Conservation (phyloP, 2,888 invertebrate species). For the Serrognathus titanus region DNA sequence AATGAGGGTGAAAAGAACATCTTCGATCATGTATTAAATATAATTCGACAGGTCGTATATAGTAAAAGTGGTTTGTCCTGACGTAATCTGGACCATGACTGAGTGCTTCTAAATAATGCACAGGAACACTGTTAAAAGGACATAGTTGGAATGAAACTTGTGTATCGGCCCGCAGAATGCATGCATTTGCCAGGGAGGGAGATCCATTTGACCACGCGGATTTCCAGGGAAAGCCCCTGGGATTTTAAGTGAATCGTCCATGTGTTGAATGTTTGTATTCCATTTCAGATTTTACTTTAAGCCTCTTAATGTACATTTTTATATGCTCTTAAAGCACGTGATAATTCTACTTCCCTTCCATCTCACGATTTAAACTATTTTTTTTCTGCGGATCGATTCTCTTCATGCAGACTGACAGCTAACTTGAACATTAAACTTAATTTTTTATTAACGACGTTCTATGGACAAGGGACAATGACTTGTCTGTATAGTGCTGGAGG, state of each 20-base stretch:
- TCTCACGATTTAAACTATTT: too few relatives aligned
- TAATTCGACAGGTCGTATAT: conserved; percentile 23
- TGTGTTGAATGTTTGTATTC: conserved; percentile 24
- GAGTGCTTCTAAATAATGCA: conserved; percentile 37
- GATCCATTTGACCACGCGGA: conserved; percentile 26
- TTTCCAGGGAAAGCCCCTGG: conserved; percentile 29
- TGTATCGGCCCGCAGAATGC: conserved; percentile 24
- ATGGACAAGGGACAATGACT: too few relatives aligned
- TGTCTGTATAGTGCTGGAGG: too few relatives aligned
- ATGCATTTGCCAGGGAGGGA: conserved; percentile 25
- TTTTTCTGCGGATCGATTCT: too few relatives aligned
- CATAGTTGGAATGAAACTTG: conserved; percentile 20
- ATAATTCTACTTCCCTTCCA: too few relatives aligned
- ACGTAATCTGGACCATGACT: conserved; percentile 32
- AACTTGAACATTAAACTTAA: too few relatives aligned
- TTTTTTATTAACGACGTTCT: too few relatives aligned
- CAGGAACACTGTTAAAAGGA: conserved; percentile 27
- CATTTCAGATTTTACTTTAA: conserved; percentile 26
- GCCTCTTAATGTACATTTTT: conserved; percentile 11
- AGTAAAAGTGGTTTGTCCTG: conserved; percentile 31
- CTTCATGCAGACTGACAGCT: too few relatives aligned
- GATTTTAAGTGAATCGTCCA: conserved; percentile 27
- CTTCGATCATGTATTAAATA: conserved; percentile 17
- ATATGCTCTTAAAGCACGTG: not conserved
- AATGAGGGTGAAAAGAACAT: too few relatives aligned